Percentiles rank a stretch among this genome's conserved stretches.
Conservation (phyloP, 2,888 invertebrate genomes). For the Gymnocheta viridis region DNA sequence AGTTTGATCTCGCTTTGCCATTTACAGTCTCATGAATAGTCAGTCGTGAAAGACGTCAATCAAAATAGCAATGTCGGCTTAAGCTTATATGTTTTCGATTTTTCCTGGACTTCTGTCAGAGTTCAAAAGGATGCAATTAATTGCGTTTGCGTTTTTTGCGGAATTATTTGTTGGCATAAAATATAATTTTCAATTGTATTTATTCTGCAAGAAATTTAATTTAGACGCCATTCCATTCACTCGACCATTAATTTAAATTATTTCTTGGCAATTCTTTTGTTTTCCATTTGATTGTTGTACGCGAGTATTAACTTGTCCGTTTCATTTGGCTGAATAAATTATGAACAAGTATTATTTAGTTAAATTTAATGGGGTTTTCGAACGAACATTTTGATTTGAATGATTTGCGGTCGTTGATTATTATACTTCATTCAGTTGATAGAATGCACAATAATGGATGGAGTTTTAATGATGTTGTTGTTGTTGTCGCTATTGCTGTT, state of each 20-base stretch:
- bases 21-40: too few relatives aligned
- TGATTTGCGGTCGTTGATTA: constrained; percentile 68
- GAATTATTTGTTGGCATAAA: background rate
- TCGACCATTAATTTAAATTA: constrained; percentile 57
- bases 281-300: constrained; percentile 26
- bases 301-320: constrained; percentile 54
- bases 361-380: constrained; percentile 65
- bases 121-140: background rate
- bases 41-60: too few relatives aligned
- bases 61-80: too few relatives aligned
- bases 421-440: constrained; percentile 34
- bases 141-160: background rate
- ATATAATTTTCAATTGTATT: constrained; percentile 24
- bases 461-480: constrained; percentile 31
- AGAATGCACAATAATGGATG: constrained; percentile 37
- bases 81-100: too few relatives aligned
- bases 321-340: constrained; percentile 63
- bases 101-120: background rate
- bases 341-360: constrained; percentile 64
- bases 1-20: too few relatives aligned
- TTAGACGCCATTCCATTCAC: constrained; percentile 42
- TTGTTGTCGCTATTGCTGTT: background rate
- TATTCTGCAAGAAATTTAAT: constrained; percentile 38
- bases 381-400: constrained; percentile 67
- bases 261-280: constrained; percentile 51